Evolutionary conservation across 2,888 invertebrate genomes (phyloP).

Genomic region (Falcaria lacertinaria): DNA sequence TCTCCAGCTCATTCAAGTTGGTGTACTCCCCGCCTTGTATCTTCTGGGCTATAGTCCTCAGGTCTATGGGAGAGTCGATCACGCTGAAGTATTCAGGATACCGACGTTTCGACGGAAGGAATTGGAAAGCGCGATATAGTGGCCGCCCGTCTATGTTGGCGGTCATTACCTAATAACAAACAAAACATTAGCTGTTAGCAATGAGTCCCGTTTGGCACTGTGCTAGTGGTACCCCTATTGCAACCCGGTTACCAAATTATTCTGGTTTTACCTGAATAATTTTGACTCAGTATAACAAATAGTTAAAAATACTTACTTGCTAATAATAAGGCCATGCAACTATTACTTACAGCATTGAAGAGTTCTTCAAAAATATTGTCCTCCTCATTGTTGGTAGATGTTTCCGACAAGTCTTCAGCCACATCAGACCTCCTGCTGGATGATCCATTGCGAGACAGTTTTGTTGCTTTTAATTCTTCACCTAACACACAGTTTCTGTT

Average conservation of each 20-base stretch:
- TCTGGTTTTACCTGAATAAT: no score
- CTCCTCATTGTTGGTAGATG: conserved; percentile 85
- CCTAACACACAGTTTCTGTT: conserved; percentile 29
- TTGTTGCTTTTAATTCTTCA: conserved; percentile 64
- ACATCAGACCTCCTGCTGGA: conserved; percentile 75
- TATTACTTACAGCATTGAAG: conserved; percentile 84
- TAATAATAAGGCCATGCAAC: background rate
- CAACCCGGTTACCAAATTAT: no score
- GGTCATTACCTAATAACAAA: conserved; percentile 87
- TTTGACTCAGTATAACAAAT: no score
- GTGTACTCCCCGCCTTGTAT: conserved; percentile 92
- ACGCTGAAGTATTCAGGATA: conserved; percentile 98
- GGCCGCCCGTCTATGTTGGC: conserved; percentile 92
- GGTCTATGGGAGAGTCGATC: conserved; percentile 95
- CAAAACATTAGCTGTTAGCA: no score
- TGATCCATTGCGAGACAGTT: conserved; percentile 64
- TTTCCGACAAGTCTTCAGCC: conserved; percentile 85
- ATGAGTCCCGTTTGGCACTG: no score
- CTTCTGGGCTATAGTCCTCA: conserved; percentile 94
- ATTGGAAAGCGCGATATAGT: conserved; percentile 92
- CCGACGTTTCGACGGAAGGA: conserved; percentile 93
- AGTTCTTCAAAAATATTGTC: conserved; percentile 93
- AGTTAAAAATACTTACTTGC: background rate
- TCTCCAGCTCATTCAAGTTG: conserved; percentile 89
- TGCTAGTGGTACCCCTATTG: no score